These are phyloP conservation scores for Cryptotermes secundus DNA, from an alignment of 1,140 invertebrate genomes.

Conservation along the genomic window DNA sequence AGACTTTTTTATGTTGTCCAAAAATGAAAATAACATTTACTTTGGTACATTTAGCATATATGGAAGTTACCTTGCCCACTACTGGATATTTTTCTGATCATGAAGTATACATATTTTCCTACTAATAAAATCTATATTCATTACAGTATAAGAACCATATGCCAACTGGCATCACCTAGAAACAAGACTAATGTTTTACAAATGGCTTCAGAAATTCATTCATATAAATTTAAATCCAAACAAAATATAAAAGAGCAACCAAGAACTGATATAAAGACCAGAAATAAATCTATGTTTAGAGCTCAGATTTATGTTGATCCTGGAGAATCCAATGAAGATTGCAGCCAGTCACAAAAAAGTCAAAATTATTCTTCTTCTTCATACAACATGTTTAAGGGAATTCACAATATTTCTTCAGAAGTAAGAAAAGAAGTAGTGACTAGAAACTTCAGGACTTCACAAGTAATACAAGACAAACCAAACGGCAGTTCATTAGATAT, in stretches of 20 bases:
- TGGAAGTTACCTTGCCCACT: too few relatives aligned
- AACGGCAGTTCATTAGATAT: not conserved
- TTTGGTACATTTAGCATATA: not conserved
- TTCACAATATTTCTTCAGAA: not conserved
- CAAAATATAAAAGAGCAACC: not conserved
- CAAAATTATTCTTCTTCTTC: not conserved
- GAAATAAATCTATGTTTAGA: not conserved
- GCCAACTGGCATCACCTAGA: not conserved
- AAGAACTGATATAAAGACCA: not conserved
- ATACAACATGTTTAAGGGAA: not conserved
- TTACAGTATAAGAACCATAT: not conserved
- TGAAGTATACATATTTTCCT: too few relatives aligned
- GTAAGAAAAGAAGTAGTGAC: not conserved
- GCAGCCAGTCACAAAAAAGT: not conserved
- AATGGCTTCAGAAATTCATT: not conserved
- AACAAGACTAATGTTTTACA: not conserved
- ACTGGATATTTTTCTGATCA: too few relatives aligned
- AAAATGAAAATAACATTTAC: not conserved
- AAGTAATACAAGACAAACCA: not conserved
- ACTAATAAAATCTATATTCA: too few relatives aligned
- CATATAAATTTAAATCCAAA: too few relatives aligned
- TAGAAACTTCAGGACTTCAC: not conserved
- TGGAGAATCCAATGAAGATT: not conserved
- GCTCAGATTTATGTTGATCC: not conserved
- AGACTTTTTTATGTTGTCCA: not conserved